Evolutionary conservation across 1,140 invertebrate genomes (phyloP), one percentile per base, ranked within the genome.

Genomic region (Macrocentrus cingulum): DNA sequence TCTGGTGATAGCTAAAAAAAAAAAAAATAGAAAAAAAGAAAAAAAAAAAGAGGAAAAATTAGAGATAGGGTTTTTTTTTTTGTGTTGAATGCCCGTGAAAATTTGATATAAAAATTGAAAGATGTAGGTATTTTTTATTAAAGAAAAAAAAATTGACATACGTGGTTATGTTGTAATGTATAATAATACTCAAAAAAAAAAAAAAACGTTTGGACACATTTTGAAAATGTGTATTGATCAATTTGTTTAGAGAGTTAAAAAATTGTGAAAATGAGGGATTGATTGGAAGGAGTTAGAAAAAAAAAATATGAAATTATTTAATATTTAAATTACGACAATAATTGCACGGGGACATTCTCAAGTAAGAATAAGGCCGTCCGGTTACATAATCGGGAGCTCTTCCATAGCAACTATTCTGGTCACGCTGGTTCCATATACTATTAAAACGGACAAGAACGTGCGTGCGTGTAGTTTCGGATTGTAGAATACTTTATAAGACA

Each of bases 341-440:
- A 62, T n/a, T n/a, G n/a, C n/a, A n/a, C n/a, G n/a, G 55, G 66
- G 64, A 65, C 64, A 69, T 63, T 71, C 69, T 57, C 71, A 69
- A 71, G 70, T 68, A 48, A 72, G 71, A 74, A 57, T 56, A 62
- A 63, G 69, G 75, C 68, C 69, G 71, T 71, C 75, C 74, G 75
- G 74, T 46, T 11, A 45, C 41, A 51, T 2, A 52, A 48, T 19
- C 63, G 46, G 59, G 56, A 63, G 74, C 75, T 78, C 77, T 79
- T 80, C 77, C 77, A 79, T 79, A 80, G 75, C 76, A 80, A 80
- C 77, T 74, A 79, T 79, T 80, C 77, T 78, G 77, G 76, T 79
- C 76, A 80, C 77, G 78, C 77, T 80, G 76, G 77, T 79, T 80
- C 77, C 77, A 79, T 79, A 80, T 73, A n/a, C n/a, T n/a, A n/a